These are phyloP conservation scores for Myotis findleyi DNA, from an alignment of 2,797 vertebrate species.

Conservation along the genomic window DNA sequence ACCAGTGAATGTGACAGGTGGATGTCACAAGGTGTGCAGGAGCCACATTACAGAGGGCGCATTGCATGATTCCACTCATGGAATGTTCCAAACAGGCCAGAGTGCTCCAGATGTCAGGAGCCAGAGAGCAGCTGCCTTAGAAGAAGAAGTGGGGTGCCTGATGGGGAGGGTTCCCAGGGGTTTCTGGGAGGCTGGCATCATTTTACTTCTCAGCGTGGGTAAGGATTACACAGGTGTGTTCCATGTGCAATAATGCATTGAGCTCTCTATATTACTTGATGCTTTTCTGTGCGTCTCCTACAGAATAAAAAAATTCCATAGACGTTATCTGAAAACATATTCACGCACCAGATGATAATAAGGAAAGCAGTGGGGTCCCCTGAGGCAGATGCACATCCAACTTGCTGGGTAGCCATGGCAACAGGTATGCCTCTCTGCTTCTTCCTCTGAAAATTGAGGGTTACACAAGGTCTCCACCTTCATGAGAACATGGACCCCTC, in stretches of 20 bases:
- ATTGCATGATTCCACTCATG: rapidly evolving
- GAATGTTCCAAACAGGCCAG: rapidly evolving
- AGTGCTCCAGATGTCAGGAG: background rate
- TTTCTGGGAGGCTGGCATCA: background rate
- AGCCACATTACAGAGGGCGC: rapidly evolving
- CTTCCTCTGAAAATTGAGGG: background rate
- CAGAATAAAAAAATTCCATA: background rate
- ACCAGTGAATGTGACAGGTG: rapidly evolving
- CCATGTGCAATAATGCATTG: rapidly evolving
- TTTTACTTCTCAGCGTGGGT: no score
- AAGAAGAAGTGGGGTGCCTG: rapidly evolving
- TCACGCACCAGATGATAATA: rapidly evolving
- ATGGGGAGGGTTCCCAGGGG: background rate
- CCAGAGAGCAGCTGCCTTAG: background rate
- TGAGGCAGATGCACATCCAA: rapidly evolving
- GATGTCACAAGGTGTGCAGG: rapidly evolving
- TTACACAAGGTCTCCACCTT: background rate
- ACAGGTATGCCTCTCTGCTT: background rate
- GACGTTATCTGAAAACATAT: background rate
- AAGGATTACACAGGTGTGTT: background rate
- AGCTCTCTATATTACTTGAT: rapidly evolving
- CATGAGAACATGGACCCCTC: background rate
- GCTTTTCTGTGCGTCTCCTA: background rate
- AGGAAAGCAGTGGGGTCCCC: no score
- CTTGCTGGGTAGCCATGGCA: background rate